Evolutionary conservation across 2,888 invertebrate genomes (phyloP).

Genomic region (Leucoma salicis): DNA sequence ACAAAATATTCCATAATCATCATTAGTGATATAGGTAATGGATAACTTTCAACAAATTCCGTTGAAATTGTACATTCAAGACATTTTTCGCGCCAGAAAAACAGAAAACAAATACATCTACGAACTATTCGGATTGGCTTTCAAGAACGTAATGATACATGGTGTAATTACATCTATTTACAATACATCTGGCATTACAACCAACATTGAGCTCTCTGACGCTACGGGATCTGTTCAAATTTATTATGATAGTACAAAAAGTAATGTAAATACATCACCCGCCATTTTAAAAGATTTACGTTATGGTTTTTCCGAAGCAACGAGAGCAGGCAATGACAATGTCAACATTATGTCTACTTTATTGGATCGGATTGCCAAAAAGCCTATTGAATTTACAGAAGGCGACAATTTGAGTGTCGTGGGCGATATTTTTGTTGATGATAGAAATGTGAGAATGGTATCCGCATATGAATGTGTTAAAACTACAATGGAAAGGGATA

Average conservation of each 20-base stretch:
- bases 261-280: conserved; percentile 42
- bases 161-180: conserved; percentile 63
- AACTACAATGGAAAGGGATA: conserved; percentile 56
- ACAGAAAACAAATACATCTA: conserved; percentile 63
- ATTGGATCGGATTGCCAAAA: conserved; percentile 49
- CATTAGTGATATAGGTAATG: conserved; percentile 23
- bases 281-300: conserved; percentile 47
- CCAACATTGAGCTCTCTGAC: conserved; percentile 66
- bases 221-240: conserved; percentile 65
- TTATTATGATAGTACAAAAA: conserved; percentile 59
- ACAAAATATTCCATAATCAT: too few species aligned
- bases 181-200: conserved; percentile 43
- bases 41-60: conserved; percentile 50
- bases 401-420: conserved; percentile 56
- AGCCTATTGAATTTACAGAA: conserved; percentile 43
- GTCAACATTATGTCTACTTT: conserved; percentile 54
- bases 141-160: conserved; percentile 71
- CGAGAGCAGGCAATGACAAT: conserved; percentile 51
- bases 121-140: conserved; percentile 59
- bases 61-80: conserved; percentile 69
- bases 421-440: conserved; percentile 70
- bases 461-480: conserved; percentile 58
- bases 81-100: conserved; percentile 63
- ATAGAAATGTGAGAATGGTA: conserved; percentile 54
- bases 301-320: conserved; percentile 43